Evolutionary conservation across 2,888 invertebrate genomes (phyloP), one percentile per base, ranked within the genome.

Genomic region (Pinctada fucata): DNA sequence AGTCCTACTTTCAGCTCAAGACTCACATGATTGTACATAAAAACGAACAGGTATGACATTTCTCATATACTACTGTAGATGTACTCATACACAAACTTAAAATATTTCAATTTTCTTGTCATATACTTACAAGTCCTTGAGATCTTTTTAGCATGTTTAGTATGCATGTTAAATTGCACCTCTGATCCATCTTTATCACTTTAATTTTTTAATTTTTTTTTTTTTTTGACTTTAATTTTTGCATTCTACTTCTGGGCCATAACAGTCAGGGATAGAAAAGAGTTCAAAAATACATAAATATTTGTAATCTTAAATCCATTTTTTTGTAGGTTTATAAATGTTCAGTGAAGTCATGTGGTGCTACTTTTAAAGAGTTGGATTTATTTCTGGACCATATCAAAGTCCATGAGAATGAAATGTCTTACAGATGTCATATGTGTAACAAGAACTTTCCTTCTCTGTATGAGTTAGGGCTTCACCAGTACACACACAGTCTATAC

Each of bases 351-450:
- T 93, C 94, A 31, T 96, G 95, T 89, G 93, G 93, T 71, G 92
- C 93, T 85, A 94, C 94, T 87, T 95, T 94, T 91, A 93, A 94
- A 50, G 95, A 94, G 72, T 91, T 95, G 71, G 95, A 95, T 76
- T 92, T 93, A 65, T 94, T 95, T 86, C 92, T 95, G 67, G 93
- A 94, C 79, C 95, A 95, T 90, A 94, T 95, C 2, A 93, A 94
- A 83, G 87, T 88, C 3, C 94, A 94, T 84, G 91, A 91, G 82
- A 88, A 88, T 45, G 95, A 95, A 86, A 93, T 94, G 84, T 93
- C 93, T 58, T 95, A 95, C 88, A 91, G 93, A 64, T 95, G 95
- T 87, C 95, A 95, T 88, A 92, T 94, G 76, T 95, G 95, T 87
- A 93, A 93, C 69, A 93, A 94, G 80, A 91, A 92, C 77, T 95